Base-by-base conservation (phyloP, 1,140 invertebrate species). In the Druon quercuslanigerum region DNA sequence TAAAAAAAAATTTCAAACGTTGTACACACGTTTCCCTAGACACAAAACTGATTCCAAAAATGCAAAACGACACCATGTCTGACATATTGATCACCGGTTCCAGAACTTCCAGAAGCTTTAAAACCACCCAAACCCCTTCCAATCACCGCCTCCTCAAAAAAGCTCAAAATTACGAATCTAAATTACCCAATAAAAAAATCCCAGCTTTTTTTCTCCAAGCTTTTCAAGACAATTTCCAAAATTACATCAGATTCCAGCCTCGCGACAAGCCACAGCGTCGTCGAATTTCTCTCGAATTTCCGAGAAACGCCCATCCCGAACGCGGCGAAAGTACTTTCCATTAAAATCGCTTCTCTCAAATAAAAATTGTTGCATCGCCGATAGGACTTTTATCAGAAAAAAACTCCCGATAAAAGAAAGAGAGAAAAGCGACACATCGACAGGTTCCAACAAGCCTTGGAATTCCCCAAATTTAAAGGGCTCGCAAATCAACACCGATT, bases 301-400 rank as follows among this genome's bases (percentile, higher is more conserved):
- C 20, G 57, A 66, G 57, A 66, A 66, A 66, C 57, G 57, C 57
- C 57, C 57, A 66, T 66, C 25, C 16, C 25, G 40, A 66, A 66
- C 57, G 57, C 57, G 16, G 57, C 57, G 57, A 66, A 66, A 66
- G 11, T 66, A 66, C 57, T 66, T 66, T 66, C 57, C 57, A 77
- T 74, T 79, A 77, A 84, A 82, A 84, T 76, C 25, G 5, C 56
- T 75, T 84, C 74, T 16, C 54, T 56, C 74, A 73, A 16, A 51
- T 52, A 84, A 33, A 84, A 33, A 25, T 40, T 66, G 60, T 66
- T 66, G 60, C 33, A 66, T 25, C 7, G 16, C 16, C 40, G 60
- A 66, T 66, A 40, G 60, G 25, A 33, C 25, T 40, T 19, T 40
- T n/a, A 66, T 66, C 60, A 20, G 20, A 40, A 66, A 66, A 66